Conservation (phyloP, 2,888 invertebrate species). For the Protophormia terraenovae region DNA sequence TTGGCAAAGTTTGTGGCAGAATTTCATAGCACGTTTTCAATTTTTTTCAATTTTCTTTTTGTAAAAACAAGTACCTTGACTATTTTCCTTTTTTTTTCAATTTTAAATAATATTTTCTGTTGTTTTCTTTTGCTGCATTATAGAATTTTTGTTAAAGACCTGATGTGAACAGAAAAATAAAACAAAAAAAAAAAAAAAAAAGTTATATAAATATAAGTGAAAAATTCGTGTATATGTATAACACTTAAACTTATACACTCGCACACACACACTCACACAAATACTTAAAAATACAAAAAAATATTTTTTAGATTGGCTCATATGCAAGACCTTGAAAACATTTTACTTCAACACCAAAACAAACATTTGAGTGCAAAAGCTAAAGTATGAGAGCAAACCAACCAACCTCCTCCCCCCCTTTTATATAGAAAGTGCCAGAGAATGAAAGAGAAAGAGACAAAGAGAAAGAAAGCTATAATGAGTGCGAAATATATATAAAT, state of each 20-base stretch:
- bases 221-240: conserved; percentile 19
- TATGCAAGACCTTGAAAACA: conserved; percentile 63
- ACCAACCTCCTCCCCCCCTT: background rate
- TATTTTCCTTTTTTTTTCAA: conserved; percentile 7
- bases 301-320: conserved; percentile 55
- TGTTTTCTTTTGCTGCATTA: conserved; percentile 29
- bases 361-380: conserved; percentile 35
- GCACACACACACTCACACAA: background rate
- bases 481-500: background rate
- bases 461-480: background rate
- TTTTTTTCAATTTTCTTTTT: conserved; percentile 4
- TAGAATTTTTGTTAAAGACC: conserved; percentile 45
- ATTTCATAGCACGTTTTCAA: conserved; percentile 50
- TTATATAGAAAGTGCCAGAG: background rate
- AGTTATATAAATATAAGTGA: conserved; percentile 47
- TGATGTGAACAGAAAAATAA: conserved; percentile 1
- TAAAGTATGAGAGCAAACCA: background rate
- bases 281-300: background rate
- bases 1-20: conserved; percentile 31
- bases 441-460: background rate
- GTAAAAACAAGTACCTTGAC: conserved; percentile 53
- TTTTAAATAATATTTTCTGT: background rate
- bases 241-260: too few relatives aligned
- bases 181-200: background rate
- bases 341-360: conserved; percentile 51